Percentiles rank a stretch among this genome's conserved stretches.
Conservation (phyloP, 1,140 invertebrate genomes). For the Drosophila ogumai region DNA sequence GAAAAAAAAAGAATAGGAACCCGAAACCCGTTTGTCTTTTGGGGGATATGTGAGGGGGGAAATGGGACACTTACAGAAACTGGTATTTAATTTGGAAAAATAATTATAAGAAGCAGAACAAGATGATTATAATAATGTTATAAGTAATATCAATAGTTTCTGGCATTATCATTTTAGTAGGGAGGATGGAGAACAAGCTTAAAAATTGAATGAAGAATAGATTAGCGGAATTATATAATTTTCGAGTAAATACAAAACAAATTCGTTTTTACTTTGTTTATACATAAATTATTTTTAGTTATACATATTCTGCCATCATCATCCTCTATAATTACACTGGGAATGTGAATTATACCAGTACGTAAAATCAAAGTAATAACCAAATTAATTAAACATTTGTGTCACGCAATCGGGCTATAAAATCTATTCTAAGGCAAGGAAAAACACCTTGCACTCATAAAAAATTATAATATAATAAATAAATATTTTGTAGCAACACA, state of each 20-base stretch:
- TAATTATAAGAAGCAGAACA: too few species aligned
- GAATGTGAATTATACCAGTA: neutral
- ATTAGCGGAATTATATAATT: too few species aligned
- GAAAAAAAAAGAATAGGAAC: conserved; percentile 10
- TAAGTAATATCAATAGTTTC: too few species aligned
- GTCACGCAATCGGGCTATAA: neutral
- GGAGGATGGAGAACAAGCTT: too few species aligned
- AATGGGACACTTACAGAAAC: conserved; percentile 7
- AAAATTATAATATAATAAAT: neutral
- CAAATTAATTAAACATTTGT: neutral
- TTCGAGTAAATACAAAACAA: too few species aligned
- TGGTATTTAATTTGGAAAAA: neutral
- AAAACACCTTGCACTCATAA: neutral
- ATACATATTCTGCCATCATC: neutral
- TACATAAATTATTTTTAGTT: neutral
- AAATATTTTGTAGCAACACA: too few species aligned
- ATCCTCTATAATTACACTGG: neutral
- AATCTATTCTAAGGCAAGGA: neutral
- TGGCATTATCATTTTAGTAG: too few species aligned
- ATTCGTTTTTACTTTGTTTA: neutral
- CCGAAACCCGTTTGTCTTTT: conserved; percentile 45
- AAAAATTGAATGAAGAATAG: too few species aligned
- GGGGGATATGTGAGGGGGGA: neutral
- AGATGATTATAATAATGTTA: too few species aligned
- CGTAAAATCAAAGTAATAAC: neutral